Evolutionary conservation across 2,797 vertebrate genomes (phyloP), one percentile per base, ranked within the genome.

Genomic region (Botia almorhae): DNA sequence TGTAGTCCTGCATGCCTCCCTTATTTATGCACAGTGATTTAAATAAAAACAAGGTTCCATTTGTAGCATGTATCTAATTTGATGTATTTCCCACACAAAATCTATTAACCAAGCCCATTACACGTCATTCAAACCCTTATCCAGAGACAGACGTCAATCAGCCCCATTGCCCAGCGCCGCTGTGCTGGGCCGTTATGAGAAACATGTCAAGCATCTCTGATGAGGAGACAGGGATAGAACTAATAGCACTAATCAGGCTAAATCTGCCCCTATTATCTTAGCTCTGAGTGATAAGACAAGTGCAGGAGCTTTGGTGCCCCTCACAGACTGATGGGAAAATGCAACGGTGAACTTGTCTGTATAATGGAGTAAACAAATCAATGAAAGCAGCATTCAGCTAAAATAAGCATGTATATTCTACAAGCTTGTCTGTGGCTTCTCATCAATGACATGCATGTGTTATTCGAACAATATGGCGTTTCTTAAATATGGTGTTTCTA

Each of bases 201-300:
- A 90, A 90, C 89, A 92, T 90, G 86, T 89, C 89, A 88, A 86
- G 89, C 82, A 87, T 90, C 82, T 87, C 85, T 82, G 84, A 87
- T 89, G 88, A 92, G 90, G 88, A 88, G 86, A 87, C 87, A 84
- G 87, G 86, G 86, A 88, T 90, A 89, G 84, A 86, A 83, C 85
- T 90, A 89, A 88, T 92, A 88, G 89, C 85, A 79, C 87, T 92
- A 93, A 93, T 92, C 87, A 91, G 87, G 82, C 83, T 70, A 91
- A 93, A 93, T 92, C 88, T 90, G 86, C 86, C 85, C 71, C 88
- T 86, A 92, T 93, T 93, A 93, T 92, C 87, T 92, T 82, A 87
- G 75, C 88, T 81, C 65, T 84, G 83, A 90, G 88, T 87, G 89
- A 92, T 89, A 87, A 83, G 86, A 83, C 81, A 77, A 69, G 79